Evolutionary conservation across 1,140 invertebrate genomes (phyloP).

Genomic region (Wiebesia pumilae): DNA sequence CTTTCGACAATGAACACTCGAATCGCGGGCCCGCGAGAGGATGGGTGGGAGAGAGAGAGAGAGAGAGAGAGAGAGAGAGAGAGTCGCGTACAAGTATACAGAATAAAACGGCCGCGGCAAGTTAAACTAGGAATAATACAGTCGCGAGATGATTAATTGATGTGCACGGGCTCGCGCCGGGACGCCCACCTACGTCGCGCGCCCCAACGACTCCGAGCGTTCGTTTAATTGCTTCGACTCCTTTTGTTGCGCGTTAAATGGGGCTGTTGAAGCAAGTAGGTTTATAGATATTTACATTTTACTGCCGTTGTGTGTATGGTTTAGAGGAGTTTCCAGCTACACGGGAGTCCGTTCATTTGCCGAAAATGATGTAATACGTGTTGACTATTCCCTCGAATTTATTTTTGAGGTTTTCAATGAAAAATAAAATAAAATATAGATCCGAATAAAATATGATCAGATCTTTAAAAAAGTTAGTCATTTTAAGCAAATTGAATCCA

Average conservation of each 20-base stretch:
- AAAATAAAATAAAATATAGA: neutral
- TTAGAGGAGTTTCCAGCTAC: neutral
- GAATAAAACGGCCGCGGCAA: constrained; percentile 55
- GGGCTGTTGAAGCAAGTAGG: constrained; percentile 33
- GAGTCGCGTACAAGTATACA: constrained; percentile 53
- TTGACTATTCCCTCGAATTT: neutral
- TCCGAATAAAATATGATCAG: too few relatives aligned
- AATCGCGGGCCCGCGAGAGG: too few relatives aligned
- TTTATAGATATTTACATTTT: constrained; percentile 36
- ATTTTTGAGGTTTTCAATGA: neutral
- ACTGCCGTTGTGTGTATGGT: neutral
- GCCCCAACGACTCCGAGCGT: neutral
- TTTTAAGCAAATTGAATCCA: too few relatives aligned
- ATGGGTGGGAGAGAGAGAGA: too few relatives aligned
- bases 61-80: neutral
- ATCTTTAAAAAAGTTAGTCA: too few relatives aligned
- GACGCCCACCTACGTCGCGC: constrained; percentile 67
- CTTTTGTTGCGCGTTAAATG: constrained; percentile 40
- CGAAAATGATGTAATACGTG: neutral
- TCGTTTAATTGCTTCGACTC: constrained; percentile 42
- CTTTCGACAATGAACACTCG: constrained; percentile 31
- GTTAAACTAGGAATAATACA: constrained; percentile 74
- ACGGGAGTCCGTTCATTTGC: neutral
- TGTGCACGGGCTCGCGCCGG: constrained; percentile 56
- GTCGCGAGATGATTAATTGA: constrained; percentile 73